phyloP scores from a whole-genome alignment of 2,113 vertebrate genomes.

The Mola mola region DNA sequence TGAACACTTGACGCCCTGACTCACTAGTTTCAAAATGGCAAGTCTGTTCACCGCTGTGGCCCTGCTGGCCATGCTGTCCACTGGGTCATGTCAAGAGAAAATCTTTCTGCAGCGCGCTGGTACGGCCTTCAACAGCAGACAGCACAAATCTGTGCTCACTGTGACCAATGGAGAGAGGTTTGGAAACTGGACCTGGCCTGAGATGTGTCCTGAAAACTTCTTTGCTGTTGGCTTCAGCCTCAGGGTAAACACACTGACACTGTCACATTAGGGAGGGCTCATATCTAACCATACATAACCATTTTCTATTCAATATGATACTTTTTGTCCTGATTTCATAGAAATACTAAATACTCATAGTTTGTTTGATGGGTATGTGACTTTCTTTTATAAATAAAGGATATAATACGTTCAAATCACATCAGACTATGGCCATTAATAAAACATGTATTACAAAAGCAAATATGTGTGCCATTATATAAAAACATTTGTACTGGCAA shows the following conservation, averaged over 20 bases:
- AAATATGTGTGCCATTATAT: too few relatives aligned
- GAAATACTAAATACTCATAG: too few relatives aligned
- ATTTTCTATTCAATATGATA: too few relatives aligned
- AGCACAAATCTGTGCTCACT: conserved; percentile 33
- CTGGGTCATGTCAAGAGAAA: conserved; percentile 37
- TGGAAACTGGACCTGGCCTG: conserved; percentile 71
- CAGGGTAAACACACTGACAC: conserved; percentile 55
- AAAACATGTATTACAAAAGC: too few relatives aligned
- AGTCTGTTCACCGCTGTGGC: conserved; percentile 12
- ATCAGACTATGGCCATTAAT: too few relatives aligned
- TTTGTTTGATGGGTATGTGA: too few relatives aligned
- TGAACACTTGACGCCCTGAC: conserved; percentile 3
- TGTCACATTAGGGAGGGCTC: too few relatives aligned
- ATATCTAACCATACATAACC: too few relatives aligned
- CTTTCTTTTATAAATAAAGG: too few relatives aligned
- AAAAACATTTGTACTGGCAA: too few relatives aligned
- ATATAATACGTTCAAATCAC: too few relatives aligned
- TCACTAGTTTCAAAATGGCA: conserved; percentile 54
- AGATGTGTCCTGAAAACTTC: conserved; percentile 76
- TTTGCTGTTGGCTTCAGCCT: conserved; percentile 77
- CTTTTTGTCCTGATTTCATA: too few relatives aligned
- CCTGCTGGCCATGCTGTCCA: conserved; percentile 56
- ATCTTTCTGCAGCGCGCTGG: conserved; percentile 55
- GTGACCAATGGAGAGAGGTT: conserved; percentile 72
- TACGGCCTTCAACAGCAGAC: conserved; percentile 52